Evolutionary conservation across 35 echinoderm and acorn worm genomes (phyloP).

Genomic region (Antedon bifida): DNA sequence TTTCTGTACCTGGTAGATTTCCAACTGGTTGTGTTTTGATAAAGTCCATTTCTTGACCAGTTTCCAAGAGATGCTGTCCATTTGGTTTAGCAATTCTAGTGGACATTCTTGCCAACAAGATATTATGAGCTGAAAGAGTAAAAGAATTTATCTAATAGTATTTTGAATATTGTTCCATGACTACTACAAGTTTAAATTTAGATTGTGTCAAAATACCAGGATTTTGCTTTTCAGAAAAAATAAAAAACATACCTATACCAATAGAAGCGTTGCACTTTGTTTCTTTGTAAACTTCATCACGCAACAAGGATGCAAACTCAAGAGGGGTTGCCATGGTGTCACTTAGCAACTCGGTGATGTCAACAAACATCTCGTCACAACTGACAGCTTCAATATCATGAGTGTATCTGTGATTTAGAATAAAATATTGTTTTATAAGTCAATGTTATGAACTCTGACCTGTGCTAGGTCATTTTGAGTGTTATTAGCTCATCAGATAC

Average conservation of each 20-base stretch:
- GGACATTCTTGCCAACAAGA: conserved; percentile 71
- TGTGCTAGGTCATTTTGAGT: background rate
- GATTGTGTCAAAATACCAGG: no score
- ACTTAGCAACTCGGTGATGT: conserved; percentile 38
- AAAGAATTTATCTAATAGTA: no score
- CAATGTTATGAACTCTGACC: no score
- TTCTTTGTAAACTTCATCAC: conserved; percentile 57
- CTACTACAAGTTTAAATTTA: no score
- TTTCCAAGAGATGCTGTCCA: conserved; percentile 59
- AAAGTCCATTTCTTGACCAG: conserved; percentile 46
- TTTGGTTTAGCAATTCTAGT: conserved; percentile 89
- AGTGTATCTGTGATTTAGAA: conserved; percentile 57
- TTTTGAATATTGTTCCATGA: no score
- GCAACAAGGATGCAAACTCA: conserved; percentile 33
- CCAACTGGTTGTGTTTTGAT: conserved; percentile 68
- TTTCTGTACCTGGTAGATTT: conserved; percentile 89
- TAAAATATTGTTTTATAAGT: background rate
- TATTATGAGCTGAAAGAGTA: conserved; percentile 56
- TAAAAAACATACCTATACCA: conserved; percentile 56
- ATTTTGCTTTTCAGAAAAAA: background rate
- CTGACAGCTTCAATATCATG: conserved; percentile 99
- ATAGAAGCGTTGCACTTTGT: conserved; percentile 76
- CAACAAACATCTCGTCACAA: conserved; percentile 94
- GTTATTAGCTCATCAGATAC: no score
- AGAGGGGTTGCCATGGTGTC: conserved; percentile 43